Percentiles rank a stretch among this genome's conserved stretches.
These are phyloP conservation scores for Artibeus jamaicensis DNA, from an alignment of 2,797 vertebrate species.

Conservation along the genomic window DNA sequence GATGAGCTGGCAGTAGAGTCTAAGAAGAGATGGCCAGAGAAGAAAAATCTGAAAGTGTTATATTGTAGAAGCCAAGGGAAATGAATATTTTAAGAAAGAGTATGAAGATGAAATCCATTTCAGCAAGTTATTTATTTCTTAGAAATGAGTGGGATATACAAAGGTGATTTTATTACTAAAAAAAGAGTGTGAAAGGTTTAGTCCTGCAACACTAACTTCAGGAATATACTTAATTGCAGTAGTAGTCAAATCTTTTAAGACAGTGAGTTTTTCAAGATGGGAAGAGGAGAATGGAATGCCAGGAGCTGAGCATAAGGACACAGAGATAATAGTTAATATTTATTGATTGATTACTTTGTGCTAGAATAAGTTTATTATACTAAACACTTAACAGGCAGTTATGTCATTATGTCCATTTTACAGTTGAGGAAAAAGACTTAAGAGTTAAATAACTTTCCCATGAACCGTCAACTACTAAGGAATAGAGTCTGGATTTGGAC, in stretches of 20 bases:
- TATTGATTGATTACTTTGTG: conserved; percentile 49
- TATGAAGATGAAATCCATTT: neutral
- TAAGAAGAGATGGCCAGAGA: neutral
- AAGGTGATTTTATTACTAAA: neutral
- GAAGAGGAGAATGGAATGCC: neutral
- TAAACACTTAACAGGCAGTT: neutral
- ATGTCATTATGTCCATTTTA: conserved; percentile 14
- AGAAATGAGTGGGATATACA: neutral
- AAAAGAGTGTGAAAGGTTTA: conserved; percentile 39
- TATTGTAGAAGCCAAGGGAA: neutral
- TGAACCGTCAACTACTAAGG: neutral
- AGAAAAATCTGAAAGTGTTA: neutral
- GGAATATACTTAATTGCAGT: conserved; percentile 16
- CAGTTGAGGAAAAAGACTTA: neutral
- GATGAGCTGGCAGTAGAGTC: neutral
- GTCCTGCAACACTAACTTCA: neutral
- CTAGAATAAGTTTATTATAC: conserved; percentile 19
- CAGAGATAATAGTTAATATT: conserved; percentile 15
- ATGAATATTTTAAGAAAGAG: neutral
- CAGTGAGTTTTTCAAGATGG: neutral
- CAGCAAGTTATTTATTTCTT: neutral
- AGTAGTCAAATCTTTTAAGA: neutral
- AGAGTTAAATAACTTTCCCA: neutral
- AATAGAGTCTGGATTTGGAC: neutral
- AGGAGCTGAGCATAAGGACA: conserved; percentile 35